Evolutionary conservation across 2,797 vertebrate species (phyloP).

Genomic region (Spea hammondii): DNA sequence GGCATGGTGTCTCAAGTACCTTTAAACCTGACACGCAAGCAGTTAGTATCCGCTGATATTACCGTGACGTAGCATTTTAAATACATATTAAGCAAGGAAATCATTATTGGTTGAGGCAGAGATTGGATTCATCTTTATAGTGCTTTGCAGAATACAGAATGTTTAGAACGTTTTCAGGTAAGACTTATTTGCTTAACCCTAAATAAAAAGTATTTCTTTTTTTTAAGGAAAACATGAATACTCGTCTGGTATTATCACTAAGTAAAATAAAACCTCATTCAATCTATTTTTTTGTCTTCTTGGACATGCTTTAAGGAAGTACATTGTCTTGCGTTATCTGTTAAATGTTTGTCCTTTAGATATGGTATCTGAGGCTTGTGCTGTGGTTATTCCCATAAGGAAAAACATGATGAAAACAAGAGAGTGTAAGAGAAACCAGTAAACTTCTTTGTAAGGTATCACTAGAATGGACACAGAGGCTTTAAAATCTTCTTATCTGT

Average conservation of each 20-base stretch:
- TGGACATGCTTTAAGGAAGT: slow-evolving; percentile 49
- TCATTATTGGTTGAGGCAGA: background rate
- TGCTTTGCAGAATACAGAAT: background rate
- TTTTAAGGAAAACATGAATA: slow-evolving; percentile 31
- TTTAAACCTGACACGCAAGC: background rate
- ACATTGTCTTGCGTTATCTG: slow-evolving; percentile 30
- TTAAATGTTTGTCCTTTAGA: slow-evolving; percentile 41
- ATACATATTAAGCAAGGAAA: background rate
- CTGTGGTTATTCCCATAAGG: slow-evolving; percentile 24
- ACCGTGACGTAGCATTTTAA: background rate
- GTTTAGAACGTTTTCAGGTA: slow-evolving; percentile 15
- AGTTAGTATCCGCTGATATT: background rate
- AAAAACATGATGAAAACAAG: slow-evolving; percentile 18
- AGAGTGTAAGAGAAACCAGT: slow-evolving; percentile 12
- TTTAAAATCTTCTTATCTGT: background rate
- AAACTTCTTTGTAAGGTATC: background rate
- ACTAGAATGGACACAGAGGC: background rate
- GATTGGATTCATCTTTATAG: background rate
- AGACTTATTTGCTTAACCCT: slow-evolving; percentile 1
- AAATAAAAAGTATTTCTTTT: slow-evolving; percentile 8
- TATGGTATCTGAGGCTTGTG: slow-evolving; percentile 39
- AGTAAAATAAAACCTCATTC: slow-evolving; percentile 35
- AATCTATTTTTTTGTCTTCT: slow-evolving; percentile 31
- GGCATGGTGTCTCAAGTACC: slow-evolving; percentile 10
- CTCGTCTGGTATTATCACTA: slow-evolving; percentile 36